Evolutionary conservation across 2,888 invertebrate species (phyloP), one percentile per base, ranked within the genome.

Genomic region (Drosophila ustulata): DNA sequence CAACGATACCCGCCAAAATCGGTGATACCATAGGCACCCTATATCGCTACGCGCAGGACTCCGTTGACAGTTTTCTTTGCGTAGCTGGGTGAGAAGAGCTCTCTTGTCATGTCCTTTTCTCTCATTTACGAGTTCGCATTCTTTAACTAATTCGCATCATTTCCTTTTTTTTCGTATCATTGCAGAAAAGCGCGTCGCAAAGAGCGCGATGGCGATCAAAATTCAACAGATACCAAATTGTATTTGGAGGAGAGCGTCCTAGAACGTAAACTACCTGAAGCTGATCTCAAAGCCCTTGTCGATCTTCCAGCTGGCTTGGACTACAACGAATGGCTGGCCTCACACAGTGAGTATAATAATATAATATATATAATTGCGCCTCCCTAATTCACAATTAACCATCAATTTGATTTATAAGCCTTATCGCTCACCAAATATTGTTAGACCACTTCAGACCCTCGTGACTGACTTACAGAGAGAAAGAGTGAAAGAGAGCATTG

Each of bases 301-400:
- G 97, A 97, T 93, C 94, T 99, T 93, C 99, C 99, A 88, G 95
- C 96, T 84, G 98, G 98, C 79, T 95, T 99, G 93, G 99, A 99
- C 93, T 97, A 97, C 94, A 98, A 99, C 93, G 99, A 99, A 95
- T 99, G 99, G 99, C 96, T 99, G 91, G 99, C 99, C 83, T 98
- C 98, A 80, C 99, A 99, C 93, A 98, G 98, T 98, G 93, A 95
- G 96, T 87, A 39, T 3, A 18, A 18, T 18, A 18, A 18, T 18
- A n/a, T n/a, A n/a, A n/a, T n/a, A n/a, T n/a, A n/a, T n/a, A n/a
- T n/a, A n/a, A n/a, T n/a, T n/a, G 45, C 28, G 3, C 4, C 34
- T 39, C 18, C 13, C 13, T 4, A 41, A 4, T n/a, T 34, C 9
- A 43, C 32, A 18, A 0, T 6, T 39, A 4, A 45, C 28, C 28